A percentile compares a stretch with the other conserved stretches of the same genome.
Conservation (phyloP, 2,797 vertebrate species). For the Crax fasciolata region DNA sequence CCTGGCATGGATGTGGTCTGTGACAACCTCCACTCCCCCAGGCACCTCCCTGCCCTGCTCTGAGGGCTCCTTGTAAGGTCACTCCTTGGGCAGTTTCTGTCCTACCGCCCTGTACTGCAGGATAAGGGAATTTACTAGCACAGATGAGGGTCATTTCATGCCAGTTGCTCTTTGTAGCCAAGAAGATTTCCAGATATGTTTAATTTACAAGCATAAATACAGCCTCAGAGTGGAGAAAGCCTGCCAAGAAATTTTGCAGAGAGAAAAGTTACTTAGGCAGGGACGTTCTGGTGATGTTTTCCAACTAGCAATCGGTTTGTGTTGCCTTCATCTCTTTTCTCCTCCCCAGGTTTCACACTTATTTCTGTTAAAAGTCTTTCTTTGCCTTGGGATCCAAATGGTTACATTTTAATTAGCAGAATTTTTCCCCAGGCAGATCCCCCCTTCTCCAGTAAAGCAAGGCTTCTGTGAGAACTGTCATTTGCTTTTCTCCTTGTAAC, state of each 20-base stretch:
- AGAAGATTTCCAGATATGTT: conserved; percentile 47
- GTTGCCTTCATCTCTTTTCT: neutral
- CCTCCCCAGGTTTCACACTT: neutral
- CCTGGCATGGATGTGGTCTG: neutral
- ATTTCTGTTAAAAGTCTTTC: neutral
- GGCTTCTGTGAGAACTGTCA: neutral
- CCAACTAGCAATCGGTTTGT: neutral
- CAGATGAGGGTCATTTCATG: neutral
- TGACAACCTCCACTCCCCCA: neutral
- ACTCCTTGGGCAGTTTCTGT: neutral
- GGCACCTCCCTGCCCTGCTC: neutral
- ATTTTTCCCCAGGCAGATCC: neutral
- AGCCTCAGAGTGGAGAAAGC: neutral
- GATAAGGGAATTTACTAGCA: conserved; percentile 35
- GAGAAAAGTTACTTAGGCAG: neutral
- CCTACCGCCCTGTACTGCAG: conserved; percentile 39
- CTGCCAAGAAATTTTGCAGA: conserved; percentile 25
- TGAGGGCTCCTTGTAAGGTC: conserved; percentile 28
- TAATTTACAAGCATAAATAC: conserved; percentile 47
- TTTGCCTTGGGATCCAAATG: neutral
- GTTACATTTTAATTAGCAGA: neutral
- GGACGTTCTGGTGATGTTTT: neutral
- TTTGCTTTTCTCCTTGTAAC: neutral
- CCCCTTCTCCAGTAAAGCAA: neutral
- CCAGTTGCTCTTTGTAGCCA: conserved; percentile 21